phyloP scores from a whole-genome alignment of 1,140 invertebrate genomes.

The Platorchestia sp. region DNA sequence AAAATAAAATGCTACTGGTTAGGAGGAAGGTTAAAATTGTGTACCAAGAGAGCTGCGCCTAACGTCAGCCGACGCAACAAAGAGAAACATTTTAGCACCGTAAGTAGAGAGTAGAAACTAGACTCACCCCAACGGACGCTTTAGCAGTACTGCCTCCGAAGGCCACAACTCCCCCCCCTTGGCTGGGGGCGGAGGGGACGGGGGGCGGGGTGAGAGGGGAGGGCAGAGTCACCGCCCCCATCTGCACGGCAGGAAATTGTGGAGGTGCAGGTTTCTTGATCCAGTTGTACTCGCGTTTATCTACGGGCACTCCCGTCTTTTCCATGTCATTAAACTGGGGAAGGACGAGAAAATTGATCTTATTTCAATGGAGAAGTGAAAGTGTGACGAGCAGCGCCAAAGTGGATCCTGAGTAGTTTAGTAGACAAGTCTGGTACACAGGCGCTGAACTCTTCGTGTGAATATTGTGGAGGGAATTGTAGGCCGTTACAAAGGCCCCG shows the following conservation, averaged over 20 bases:
- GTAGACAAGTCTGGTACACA: no score
- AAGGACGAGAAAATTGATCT: not conserved
- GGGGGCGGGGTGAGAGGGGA: not conserved
- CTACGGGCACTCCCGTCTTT: constrained; percentile 11
- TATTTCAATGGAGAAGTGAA: no score
- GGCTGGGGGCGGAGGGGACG: not conserved
- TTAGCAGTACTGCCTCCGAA: not conserved
- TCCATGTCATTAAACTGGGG: constrained; percentile 33
- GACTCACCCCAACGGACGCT: not conserved
- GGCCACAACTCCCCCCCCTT: not conserved
- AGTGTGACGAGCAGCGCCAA: no score
- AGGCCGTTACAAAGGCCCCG: no score
- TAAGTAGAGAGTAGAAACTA: not conserved
- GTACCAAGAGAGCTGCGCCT: not conserved
- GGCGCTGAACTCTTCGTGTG: no score
- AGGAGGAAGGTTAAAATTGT: no score
- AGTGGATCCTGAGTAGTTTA: no score
- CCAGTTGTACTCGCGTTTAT: constrained; percentile 43
- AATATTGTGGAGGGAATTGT: no score
- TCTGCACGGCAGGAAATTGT: not conserved
- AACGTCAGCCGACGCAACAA: not conserved
- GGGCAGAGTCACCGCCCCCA: not conserved
- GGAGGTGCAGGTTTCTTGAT: constrained; percentile 44
- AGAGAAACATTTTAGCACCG: not conserved
- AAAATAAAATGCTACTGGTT: no score